phyloP scores from a whole-genome alignment of 2,888 invertebrate genomes.

The Scaptomyza tumidula region DNA sequence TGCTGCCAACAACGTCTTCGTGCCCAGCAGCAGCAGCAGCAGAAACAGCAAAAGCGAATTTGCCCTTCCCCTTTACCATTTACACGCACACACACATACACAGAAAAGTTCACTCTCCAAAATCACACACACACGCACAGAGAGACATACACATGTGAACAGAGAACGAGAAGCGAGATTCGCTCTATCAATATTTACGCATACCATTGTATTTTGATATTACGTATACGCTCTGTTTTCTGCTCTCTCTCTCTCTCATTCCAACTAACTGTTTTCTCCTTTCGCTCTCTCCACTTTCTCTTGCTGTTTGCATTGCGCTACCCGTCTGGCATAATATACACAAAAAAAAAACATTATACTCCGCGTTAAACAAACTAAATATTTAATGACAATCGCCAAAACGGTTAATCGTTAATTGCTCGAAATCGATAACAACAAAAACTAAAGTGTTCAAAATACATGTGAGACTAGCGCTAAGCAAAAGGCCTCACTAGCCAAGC shows the following conservation, averaged over 20 bases:
- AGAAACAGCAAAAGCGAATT: slow-evolving; percentile 64
- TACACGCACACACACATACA: slow-evolving; percentile 30
- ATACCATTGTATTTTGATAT: slow-evolving; percentile 73
- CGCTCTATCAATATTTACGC: slow-evolving; percentile 78
- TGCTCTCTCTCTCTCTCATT: slow-evolving; percentile 23
- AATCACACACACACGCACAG: slow-evolving; percentile 18
- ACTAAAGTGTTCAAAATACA: slow-evolving; percentile 67
- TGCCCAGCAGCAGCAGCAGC: slow-evolving; percentile 49
- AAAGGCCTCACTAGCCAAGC: slow-evolving; percentile 62
- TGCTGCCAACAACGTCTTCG: slow-evolving; percentile 68
- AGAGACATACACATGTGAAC: slow-evolving; percentile 6
- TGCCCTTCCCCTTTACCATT: slow-evolving; percentile 48
- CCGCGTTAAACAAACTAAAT: slow-evolving; percentile 37
- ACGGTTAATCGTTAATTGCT: slow-evolving; percentile 33
- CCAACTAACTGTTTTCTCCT: slow-evolving; percentile 7
- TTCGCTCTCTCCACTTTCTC: background rate
- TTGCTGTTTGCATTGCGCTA: slow-evolving; percentile 19
- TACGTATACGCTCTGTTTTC: slow-evolving; percentile 68
- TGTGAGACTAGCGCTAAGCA: slow-evolving; percentile 66
- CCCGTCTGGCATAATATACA: slow-evolving; percentile 39
- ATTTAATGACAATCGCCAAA: slow-evolving; percentile 11
- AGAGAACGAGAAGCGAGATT: slow-evolving; percentile 28
- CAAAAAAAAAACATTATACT: slow-evolving; percentile 39
- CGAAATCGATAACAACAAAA: slow-evolving; percentile 60
- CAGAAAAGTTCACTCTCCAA: slow-evolving; percentile 21